phyloP scores from a whole-genome alignment of 2,888 invertebrate species.

The Aricia artaxerxes region DNA sequence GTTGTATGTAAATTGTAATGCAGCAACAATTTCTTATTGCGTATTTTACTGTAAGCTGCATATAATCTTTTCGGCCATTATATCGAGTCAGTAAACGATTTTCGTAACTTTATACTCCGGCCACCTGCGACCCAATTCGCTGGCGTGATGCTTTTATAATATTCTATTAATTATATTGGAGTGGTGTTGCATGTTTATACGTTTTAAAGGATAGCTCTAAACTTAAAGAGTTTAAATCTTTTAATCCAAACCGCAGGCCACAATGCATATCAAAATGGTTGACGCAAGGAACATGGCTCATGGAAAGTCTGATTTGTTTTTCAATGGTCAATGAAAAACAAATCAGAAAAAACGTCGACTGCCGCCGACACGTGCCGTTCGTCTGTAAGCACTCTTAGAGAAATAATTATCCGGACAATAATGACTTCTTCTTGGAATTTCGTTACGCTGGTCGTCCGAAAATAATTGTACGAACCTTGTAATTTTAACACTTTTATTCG shows the following conservation, averaged over 20 bases:
- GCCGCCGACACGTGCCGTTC: too few relatives aligned
- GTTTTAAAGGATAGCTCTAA: background rate
- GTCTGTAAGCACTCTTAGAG: too few relatives aligned
- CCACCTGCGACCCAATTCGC: slow-evolving; percentile 28
- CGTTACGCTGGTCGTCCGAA: background rate
- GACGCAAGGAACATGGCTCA: background rate
- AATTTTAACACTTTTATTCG: background rate
- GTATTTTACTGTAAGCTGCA: background rate
- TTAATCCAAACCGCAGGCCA: background rate
- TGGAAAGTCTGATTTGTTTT: too few relatives aligned
- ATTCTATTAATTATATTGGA: slow-evolving; percentile 16
- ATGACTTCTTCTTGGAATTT: background rate
- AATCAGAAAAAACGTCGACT: too few relatives aligned
- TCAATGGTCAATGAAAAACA: too few relatives aligned
- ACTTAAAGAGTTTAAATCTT: background rate
- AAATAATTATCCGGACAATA: background rate
- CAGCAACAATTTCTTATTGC: background rate
- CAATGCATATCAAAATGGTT: background rate
- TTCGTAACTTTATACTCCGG: slow-evolving; percentile 19
- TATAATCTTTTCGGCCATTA: slow-evolving; percentile 12
- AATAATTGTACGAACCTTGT: background rate
- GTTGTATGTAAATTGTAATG: background rate
- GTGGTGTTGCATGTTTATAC: background rate
- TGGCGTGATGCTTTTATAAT: slow-evolving; percentile 21
- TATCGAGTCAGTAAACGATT: slow-evolving; percentile 14